Conservation (phyloP, 2,888 invertebrate species). For the Aquatica leii region DNA sequence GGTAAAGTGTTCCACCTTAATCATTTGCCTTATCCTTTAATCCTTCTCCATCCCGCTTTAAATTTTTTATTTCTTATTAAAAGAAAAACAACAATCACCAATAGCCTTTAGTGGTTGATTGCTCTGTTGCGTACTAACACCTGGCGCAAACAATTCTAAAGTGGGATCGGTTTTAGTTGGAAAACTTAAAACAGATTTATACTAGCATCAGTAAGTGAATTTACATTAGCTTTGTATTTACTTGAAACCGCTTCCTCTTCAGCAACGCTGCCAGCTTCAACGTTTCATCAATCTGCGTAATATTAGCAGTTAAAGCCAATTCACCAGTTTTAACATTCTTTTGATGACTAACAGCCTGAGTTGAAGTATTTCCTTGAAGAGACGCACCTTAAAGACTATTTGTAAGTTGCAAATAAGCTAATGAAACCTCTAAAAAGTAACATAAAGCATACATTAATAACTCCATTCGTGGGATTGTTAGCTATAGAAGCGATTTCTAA, state of each 20-base stretch:
- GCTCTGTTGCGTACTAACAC: slow-evolving; percentile 56
- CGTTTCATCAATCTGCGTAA: slow-evolving; percentile 82
- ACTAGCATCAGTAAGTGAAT: slow-evolving; percentile 74
- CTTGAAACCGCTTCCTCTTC: slow-evolving; percentile 97
- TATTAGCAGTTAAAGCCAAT: slow-evolving; percentile 82
- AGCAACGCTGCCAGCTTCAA: slow-evolving; percentile 88
- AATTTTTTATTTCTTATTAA: no score
- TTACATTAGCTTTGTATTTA: slow-evolving; percentile 90
- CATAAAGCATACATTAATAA: slow-evolving; percentile 99
- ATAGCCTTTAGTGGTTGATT: slow-evolving; percentile 70
- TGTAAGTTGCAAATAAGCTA: slow-evolving; percentile 97
- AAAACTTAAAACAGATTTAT: slow-evolving; percentile 88
- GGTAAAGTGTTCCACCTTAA: no score
- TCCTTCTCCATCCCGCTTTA: no score
- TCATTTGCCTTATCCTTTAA: no score
- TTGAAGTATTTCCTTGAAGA: slow-evolving; percentile 92
- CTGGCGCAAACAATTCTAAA: slow-evolving; percentile 82
- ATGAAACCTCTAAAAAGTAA: slow-evolving; percentile 98
- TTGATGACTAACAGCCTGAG: slow-evolving; percentile 84
- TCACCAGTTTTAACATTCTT: slow-evolving; percentile 89
- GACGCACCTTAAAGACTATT: slow-evolving; percentile 96
- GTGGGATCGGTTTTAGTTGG: slow-evolving; percentile 68
- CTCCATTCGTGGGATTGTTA: slow-evolving; percentile 92
- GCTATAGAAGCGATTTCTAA: slow-evolving; percentile 98
- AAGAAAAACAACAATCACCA: no score